A percentile compares a stretch with the other conserved stretches of the same genome.
phyloP scores from a whole-genome alignment of 2,888 invertebrate genomes.

The Thereva unica region DNA sequence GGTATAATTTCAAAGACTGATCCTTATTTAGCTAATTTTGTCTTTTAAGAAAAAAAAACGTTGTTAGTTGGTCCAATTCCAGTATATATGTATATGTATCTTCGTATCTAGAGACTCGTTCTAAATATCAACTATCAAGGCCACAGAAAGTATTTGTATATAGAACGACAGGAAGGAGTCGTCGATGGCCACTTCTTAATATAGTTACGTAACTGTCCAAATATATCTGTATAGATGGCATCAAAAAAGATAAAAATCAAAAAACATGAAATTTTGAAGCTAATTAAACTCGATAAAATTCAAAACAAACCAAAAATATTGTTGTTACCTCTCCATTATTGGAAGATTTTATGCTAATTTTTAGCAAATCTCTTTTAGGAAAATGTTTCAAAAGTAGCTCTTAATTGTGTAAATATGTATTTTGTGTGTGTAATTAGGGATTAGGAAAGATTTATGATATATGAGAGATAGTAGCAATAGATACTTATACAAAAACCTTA shows the following conservation, averaged over 20 bases:
- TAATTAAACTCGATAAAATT: slow-evolving; percentile 24
- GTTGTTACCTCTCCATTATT: slow-evolving; percentile 22
- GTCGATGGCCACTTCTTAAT: too few relatives aligned
- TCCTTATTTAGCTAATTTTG: slow-evolving; percentile 19
- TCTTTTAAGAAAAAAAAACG: not conserved
- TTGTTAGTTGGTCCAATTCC: slow-evolving; percentile 2
- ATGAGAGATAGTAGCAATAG: too few relatives aligned
- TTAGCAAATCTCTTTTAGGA: not conserved
- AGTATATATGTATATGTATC: too few relatives aligned
- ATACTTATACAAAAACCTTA: too few relatives aligned
- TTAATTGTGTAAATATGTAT: too few relatives aligned
- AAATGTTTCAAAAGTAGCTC: too few relatives aligned
- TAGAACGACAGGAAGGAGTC: too few relatives aligned
- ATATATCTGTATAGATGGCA: not conserved
- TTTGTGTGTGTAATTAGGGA: too few relatives aligned
- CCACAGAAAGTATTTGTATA: not conserved
- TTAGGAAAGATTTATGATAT: too few relatives aligned
- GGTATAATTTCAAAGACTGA: slow-evolving; percentile 26
- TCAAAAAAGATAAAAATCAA: not conserved
- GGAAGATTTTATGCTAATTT: not conserved
- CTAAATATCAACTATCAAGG: not conserved
- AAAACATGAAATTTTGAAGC: slow-evolving; percentile 10
- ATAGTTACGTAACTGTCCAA: too few relatives aligned
- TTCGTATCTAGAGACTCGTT: not conserved
- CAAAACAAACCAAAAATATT: slow-evolving; percentile 21